Evolutionary conservation across 35 echinoderm and acorn worm genomes (phyloP).

Genomic region (Apostichopus californicus): DNA sequence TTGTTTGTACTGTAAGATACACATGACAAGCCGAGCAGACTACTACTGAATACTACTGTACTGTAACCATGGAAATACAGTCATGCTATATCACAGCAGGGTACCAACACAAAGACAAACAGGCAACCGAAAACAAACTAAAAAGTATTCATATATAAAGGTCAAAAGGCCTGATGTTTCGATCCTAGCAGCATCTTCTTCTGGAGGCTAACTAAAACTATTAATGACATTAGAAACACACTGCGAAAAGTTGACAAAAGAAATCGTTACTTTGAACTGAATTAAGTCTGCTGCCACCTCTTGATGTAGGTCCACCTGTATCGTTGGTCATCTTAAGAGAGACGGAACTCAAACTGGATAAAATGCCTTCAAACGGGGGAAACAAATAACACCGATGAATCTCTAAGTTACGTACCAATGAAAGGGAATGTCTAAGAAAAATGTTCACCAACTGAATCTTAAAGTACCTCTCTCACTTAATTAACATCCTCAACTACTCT

Average conservation of each 20-base stretch:
- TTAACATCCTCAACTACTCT: too few relatives aligned
- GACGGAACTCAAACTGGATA: constrained; percentile 61
- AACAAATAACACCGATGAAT: neutral
- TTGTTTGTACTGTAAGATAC: too few relatives aligned
- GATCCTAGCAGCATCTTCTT: too few relatives aligned
- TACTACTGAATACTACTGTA: too few relatives aligned
- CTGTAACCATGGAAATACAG: too few relatives aligned
- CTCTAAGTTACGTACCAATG: too few relatives aligned
- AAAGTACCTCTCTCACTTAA: too few relatives aligned
- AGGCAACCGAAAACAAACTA: neutral
- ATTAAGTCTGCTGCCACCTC: constrained; percentile 38
- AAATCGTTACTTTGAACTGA: constrained; percentile 58
- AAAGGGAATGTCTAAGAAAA: too few relatives aligned
- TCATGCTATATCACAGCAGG: too few relatives aligned
- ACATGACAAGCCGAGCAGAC: too few relatives aligned
- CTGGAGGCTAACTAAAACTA: too few relatives aligned
- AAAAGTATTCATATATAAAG: neutral
- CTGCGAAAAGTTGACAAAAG: neutral
- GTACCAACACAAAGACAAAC: neutral
- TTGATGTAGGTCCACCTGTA: constrained; percentile 21
- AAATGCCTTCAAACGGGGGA: constrained; percentile 11
- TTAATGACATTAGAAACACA: neutral
- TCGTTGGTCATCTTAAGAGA: constrained; percentile 35
- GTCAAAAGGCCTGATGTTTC: neutral
- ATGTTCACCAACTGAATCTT: too few relatives aligned